These are phyloP conservation scores for Nyctereutes procyonoides DNA, from an alignment of 2,113 vertebrate species.

Conservation along the genomic window DNA sequence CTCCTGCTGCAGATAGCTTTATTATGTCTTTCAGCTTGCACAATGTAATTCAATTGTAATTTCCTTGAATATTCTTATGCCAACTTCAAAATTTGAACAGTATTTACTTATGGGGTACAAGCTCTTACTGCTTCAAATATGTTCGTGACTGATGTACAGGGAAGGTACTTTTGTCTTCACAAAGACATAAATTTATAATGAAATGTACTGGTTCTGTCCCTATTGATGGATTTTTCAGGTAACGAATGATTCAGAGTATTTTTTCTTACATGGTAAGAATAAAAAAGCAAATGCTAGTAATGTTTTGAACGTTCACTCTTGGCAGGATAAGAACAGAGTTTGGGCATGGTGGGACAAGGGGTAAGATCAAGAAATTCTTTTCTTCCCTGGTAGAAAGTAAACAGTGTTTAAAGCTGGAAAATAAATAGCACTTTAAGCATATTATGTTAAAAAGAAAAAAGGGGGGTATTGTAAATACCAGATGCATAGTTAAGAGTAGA, in stretches of 20 bases:
- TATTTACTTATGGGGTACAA: slow-evolving; percentile 34
- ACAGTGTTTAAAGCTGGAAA: slow-evolving; percentile 43
- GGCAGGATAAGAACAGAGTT: slow-evolving; percentile 29
- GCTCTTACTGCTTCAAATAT: neutral
- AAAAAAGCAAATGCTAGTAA: slow-evolving; percentile 45
- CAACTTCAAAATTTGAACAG: slow-evolving; percentile 10
- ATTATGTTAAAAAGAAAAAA: neutral
- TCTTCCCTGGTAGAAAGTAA: slow-evolving; percentile 36
- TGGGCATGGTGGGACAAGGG: neutral
- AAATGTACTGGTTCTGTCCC: slow-evolving; percentile 20
- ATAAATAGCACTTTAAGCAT: slow-evolving; percentile 16
- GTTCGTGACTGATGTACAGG: neutral
- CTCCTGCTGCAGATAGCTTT: neutral
- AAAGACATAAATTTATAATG: neutral
- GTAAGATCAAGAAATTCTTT: neutral
- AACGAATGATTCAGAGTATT: neutral
- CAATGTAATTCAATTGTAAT: neutral
- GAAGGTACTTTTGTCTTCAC: slow-evolving; percentile 22
- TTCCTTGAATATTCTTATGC: slow-evolving; percentile 44
- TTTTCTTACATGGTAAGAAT: neutral
- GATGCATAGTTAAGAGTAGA: neutral
- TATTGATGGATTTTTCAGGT: slow-evolving; percentile 17
- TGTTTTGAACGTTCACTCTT: slow-evolving; percentile 2
- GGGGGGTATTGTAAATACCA: neutral
- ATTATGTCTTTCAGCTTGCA: slow-evolving; percentile 34